Evolutionary conservation across 1,140 invertebrate genomes (phyloP).

Genomic region (Berghia stephanieae): DNA sequence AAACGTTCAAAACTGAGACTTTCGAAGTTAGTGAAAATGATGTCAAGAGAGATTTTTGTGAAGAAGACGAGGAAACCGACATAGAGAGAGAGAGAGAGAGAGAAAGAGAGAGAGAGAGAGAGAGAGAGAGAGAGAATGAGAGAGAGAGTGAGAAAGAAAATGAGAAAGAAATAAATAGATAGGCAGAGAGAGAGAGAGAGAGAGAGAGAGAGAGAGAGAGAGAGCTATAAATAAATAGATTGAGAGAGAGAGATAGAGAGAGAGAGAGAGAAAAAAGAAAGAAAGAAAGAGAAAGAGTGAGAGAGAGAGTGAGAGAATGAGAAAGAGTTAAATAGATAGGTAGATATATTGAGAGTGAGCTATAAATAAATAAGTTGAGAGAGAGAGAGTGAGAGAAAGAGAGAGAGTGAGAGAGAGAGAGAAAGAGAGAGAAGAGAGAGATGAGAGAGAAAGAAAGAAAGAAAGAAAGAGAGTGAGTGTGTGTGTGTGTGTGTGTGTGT

Average conservation of each 20-base stretch:
- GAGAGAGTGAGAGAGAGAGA: neutral
- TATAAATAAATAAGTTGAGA: neutral
- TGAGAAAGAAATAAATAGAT: too few relatives aligned
- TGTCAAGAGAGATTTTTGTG: too few relatives aligned
- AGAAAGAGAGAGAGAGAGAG: too few relatives aligned
- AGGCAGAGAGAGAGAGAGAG: neutral
- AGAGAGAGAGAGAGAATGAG: neutral
- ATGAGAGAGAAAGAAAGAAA: neutral
- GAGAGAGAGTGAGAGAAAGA: neutral
- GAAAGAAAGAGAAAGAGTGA: neutral
- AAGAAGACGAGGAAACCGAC: too few relatives aligned
- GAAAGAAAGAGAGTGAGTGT: neutral
- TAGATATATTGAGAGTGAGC: neutral
- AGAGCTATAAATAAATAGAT: too few relatives aligned
- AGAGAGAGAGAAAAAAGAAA: neutral
- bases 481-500: neutral
- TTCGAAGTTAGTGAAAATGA: too few relatives aligned
- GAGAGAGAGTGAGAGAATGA: neutral
- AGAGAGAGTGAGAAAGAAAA: neutral
- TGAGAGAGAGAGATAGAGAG: too few relatives aligned
- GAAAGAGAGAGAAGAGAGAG: neutral
- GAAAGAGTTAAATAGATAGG: neutral
- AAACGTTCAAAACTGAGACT: too few relatives aligned
- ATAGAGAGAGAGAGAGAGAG: too few relatives aligned
- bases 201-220: slow-evolving; percentile 5